A percentile compares a stretch with the other conserved stretches of the same genome.
Evolutionary conservation across 2,797 vertebrate species (phyloP).

Genomic region (Sternarchorhynchus goeldii): DNA sequence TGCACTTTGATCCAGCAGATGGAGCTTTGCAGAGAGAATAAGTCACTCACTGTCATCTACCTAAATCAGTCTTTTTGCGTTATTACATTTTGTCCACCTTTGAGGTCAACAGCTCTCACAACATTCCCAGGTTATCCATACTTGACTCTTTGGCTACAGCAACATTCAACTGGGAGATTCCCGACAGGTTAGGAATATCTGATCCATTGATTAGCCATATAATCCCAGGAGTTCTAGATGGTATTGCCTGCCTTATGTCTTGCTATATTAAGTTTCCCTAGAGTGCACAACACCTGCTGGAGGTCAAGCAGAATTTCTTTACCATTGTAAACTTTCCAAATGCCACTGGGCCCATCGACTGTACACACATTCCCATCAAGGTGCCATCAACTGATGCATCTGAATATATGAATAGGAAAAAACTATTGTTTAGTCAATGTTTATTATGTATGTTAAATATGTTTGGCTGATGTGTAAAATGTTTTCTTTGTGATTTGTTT

Average conservation of each 20-base stretch:
- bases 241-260: background rate
- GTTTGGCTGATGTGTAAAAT: background rate
- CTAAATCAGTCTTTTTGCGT: background rate
- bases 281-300: background rate
- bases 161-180: constrained; percentile 4
- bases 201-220: background rate
- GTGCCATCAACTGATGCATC: background rate
- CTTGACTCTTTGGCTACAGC: background rate
- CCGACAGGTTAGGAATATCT: background rate
- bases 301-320: background rate
- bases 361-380: background rate
- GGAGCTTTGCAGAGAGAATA: background rate
- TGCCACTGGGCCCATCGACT: background rate
- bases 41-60: background rate
- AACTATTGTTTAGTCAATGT: background rate
- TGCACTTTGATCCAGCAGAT: too few species aligned
- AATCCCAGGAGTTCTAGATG: background rate
- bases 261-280: background rate
- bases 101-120: background rate
- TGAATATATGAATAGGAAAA: background rate
- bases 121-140: background rate
- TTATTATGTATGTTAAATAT: background rate
- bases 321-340: background rate
- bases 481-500: background rate
- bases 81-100: background rate